Conservation (phyloP, 2,797 vertebrate species). For the Notamacropus eugenii region DNA sequence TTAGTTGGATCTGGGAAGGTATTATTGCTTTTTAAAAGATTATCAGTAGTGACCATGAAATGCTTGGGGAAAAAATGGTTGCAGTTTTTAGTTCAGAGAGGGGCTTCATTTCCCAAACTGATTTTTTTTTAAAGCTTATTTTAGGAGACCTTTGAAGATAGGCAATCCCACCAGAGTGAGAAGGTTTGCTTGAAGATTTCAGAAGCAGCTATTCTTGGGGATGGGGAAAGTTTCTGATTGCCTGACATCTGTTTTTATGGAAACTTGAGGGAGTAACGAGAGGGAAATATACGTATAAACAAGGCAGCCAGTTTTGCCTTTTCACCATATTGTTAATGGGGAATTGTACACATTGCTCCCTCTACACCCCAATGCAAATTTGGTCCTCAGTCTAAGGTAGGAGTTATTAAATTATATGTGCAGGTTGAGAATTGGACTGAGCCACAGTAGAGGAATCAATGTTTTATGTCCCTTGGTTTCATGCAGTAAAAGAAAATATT, state of each 20-base stretch:
- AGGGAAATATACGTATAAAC: conserved; percentile 61
- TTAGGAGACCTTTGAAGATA: conserved; percentile 57
- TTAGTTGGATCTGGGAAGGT: not conserved
- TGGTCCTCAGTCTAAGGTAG: not conserved
- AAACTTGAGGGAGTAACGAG: conserved; percentile 67
- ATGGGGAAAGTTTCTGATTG: conserved; percentile 75
- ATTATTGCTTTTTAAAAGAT: not conserved
- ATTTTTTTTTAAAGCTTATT: conserved; percentile 10
- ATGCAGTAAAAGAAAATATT: conserved; percentile 66
- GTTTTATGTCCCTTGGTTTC: conserved; percentile 58
- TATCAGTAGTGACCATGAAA: conserved; percentile 54
- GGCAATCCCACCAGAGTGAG: conserved; percentile 17
- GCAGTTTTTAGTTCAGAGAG: not conserved
- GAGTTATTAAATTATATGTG: conserved; percentile 54
- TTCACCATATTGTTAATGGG: conserved; percentile 66
- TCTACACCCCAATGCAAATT: fast-evolving
- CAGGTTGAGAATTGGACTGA: not conserved
- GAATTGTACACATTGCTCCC: not conserved
- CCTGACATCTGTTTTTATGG: conserved; percentile 77
- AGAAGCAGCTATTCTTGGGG: conserved; percentile 30
- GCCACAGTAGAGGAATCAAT: conserved; percentile 64
- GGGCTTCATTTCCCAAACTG: conserved; percentile 44
- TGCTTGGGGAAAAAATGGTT: conserved; percentile 26
- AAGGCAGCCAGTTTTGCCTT: conserved; percentile 37
- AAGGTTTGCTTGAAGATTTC: conserved; percentile 10